These are phyloP conservation scores for Semnornis frantzii DNA, from an alignment of 2,113 vertebrate species.

Conservation along the genomic window DNA sequence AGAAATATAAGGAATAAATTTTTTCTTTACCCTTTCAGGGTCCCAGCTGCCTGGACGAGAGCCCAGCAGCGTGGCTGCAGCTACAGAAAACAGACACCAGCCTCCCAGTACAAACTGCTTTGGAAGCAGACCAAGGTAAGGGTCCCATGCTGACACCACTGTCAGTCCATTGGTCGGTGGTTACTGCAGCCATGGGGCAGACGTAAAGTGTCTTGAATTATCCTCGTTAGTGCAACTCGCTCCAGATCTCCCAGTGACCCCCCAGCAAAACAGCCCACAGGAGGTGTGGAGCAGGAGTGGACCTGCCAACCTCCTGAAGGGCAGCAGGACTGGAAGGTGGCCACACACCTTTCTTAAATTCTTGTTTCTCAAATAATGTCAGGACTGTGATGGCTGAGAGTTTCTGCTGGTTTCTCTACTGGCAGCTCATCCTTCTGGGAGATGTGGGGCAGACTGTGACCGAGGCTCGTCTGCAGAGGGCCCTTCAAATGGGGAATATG, in stretches of 20 bases:
- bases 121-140: constrained; percentile 76
- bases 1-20: neutral
- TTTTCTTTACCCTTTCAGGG: constrained; percentile 38
- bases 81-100: constrained; percentile 59
- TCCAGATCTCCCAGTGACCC: neutral
- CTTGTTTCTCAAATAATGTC: neutral
- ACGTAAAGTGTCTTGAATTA: neutral
- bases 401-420: neutral
- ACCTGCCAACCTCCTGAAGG: neutral
- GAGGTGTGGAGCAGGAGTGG: neutral
- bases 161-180: neutral
- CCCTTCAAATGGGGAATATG: neutral
- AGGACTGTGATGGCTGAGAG: neutral
- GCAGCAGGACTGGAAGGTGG: neutral
- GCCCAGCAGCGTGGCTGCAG: neutral
- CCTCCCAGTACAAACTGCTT: constrained; percentile 73
- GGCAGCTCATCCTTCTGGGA: neutral
- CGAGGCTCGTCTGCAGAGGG: neutral
- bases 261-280: accelerated
- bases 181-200: neutral
- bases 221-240: neutral
- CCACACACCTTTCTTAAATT: too few species aligned
- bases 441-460: neutral
- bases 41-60: constrained; percentile 69
- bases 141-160: accelerated